Evolutionary conservation across 2,113 vertebrate genomes (phyloP).

Genomic region (Ceuthmochares aereus): DNA sequence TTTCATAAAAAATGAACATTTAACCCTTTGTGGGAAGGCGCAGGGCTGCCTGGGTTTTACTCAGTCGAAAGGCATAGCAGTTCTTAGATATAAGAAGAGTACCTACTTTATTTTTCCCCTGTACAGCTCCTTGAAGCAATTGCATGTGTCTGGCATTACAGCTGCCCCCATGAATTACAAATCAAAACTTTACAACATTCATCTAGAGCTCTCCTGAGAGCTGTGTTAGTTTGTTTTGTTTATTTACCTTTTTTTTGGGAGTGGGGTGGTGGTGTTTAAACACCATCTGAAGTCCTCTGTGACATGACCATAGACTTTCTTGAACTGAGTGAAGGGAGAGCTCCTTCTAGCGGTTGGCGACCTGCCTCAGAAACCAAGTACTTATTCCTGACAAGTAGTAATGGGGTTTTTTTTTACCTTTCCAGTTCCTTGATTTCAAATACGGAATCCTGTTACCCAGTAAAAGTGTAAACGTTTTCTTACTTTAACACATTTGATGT

Average conservation of each 20-base stretch:
- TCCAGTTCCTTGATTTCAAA: background rate
- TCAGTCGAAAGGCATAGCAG: background rate
- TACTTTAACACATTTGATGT: background rate
- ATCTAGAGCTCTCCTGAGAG: background rate
- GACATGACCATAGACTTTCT: background rate
- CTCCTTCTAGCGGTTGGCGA: slow-evolving; percentile 73
- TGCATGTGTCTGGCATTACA: background rate
- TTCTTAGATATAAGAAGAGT: background rate
- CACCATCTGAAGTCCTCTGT: background rate
- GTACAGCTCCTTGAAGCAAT: background rate
- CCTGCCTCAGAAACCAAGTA: background rate
- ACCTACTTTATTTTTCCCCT: background rate
- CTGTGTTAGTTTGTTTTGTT: background rate
- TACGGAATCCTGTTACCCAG: background rate
- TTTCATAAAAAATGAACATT: background rate
- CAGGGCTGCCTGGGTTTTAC: no score
- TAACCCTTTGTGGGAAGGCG: background rate
- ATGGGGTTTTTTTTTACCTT: background rate
- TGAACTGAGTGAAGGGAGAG: slow-evolving; percentile 22
- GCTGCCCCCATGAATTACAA: background rate
- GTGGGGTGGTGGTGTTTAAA: background rate
- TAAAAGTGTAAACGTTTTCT: background rate
- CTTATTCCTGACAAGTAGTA: background rate
- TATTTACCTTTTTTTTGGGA: background rate
- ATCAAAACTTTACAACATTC: background rate